Percentiles rank a stretch among this genome's conserved stretches.
Conservation (phyloP, 2,113 vertebrate genomes). For the Osmerus mordax region DNA sequence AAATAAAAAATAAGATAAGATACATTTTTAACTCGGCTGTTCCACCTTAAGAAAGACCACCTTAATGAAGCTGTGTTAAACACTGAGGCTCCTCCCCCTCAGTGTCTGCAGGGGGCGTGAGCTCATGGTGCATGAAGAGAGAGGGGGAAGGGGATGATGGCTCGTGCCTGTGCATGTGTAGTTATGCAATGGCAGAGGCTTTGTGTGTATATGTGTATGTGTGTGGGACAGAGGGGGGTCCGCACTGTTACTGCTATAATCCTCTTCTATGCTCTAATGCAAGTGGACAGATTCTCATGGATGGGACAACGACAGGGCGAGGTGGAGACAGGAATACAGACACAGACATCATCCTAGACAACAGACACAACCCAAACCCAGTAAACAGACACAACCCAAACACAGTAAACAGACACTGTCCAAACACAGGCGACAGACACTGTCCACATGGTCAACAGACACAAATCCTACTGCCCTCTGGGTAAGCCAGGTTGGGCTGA, state of each 20-base stretch:
- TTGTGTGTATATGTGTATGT: constrained; percentile 31
- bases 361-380: neutral
- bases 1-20: neutral
- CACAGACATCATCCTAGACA: too few species aligned
- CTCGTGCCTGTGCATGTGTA: constrained; percentile 75
- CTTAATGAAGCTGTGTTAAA: constrained; percentile 41
- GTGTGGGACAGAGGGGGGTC: neutral
- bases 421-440: constrained; percentile 9
- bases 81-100: constrained; percentile 49
- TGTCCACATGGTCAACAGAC: neutral
- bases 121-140: constrained; percentile 61
- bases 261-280: constrained; percentile 59
- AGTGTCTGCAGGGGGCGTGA: constrained; percentile 64
- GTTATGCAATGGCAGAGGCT: constrained; percentile 72
- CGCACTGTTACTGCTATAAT: constrained; percentile 54
- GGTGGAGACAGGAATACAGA: constrained; percentile 37
- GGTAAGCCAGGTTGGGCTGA: neutral
- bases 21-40: neutral
- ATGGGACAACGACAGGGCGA: constrained; percentile 24
- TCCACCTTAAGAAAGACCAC: constrained; percentile 51
- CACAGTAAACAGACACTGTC: constrained; percentile 1
- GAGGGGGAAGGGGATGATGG: constrained; percentile 29
- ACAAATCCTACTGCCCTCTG: constrained; percentile 16
- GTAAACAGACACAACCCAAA: constrained; percentile 3
- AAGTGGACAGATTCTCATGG: constrained; percentile 52